Evolutionary conservation across 2,797 vertebrate species (phyloP).

Genomic region (Sparus aurata): DNA sequence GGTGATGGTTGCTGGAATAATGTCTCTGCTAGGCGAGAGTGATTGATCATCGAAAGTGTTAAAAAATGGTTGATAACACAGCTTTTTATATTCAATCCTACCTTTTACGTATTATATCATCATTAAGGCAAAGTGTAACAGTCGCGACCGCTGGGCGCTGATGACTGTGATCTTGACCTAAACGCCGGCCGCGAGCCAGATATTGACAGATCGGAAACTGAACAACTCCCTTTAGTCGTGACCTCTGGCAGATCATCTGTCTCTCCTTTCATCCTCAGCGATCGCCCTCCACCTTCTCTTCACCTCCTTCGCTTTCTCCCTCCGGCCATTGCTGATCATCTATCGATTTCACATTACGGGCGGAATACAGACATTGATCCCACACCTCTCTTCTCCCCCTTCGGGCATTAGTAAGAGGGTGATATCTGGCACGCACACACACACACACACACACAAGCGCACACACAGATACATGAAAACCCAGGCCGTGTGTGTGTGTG

Average conservation of each 20-base stretch:
- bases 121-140: conserved; percentile 16
- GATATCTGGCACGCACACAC: conserved; percentile 54
- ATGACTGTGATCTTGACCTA: conserved; percentile 52
- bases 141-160: conserved; percentile 4
- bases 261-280: conserved; percentile 54
- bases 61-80: not conserved
- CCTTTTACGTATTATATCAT: conserved; percentile 33
- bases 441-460: not conserved
- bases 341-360: conserved; percentile 83
- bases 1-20: too few relatives aligned
- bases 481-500: conserved; percentile 9
- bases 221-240: conserved; percentile 64
- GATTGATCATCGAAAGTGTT: not conserved
- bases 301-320: conserved; percentile 15
- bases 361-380: conserved; percentile 79
- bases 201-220: conserved; percentile 58
- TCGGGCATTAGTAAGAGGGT: conserved; percentile 51
- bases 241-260: conserved; percentile 66
- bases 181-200: conserved; percentile 42
- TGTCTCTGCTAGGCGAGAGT: not conserved
- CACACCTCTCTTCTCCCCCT: conserved; percentile 47
- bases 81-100: not conserved
- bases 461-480: conserved; percentile 4
- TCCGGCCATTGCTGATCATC: conserved; percentile 64
- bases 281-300: conserved; percentile 19